A percentile compares a stretch with the other conserved stretches of the same genome.
Conservation (phyloP, 2,797 vertebrate genomes). For the Brachyalestes nurse region DNA sequence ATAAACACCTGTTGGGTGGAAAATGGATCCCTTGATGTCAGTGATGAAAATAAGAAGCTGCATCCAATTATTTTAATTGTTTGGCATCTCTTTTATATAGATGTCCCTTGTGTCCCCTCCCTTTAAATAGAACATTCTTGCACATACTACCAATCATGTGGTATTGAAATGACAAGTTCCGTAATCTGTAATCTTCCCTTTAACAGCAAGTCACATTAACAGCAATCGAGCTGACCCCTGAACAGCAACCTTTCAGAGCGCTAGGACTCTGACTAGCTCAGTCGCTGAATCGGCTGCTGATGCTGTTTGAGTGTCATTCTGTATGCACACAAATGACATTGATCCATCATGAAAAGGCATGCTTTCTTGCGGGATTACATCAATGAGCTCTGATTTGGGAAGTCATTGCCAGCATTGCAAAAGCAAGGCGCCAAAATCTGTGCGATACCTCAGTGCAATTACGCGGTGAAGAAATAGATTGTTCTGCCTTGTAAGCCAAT, state of each 20-base stretch:
- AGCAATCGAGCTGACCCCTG: slow-evolving; percentile 18
- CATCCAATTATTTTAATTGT: too few species aligned
- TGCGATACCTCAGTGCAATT: slow-evolving; percentile 5
- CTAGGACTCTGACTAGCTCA: neutral
- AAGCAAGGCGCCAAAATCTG: neutral
- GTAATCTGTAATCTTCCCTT: slow-evolving; percentile 4
- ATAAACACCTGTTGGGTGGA: too few species aligned
- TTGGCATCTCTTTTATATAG: too few species aligned
- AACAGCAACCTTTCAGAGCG: neutral
- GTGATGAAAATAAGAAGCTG: too few species aligned
- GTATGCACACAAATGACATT: slow-evolving; percentile 37
- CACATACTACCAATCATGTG: neutral
- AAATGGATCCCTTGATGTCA: too few species aligned
- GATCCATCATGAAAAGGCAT: slow-evolving; percentile 45
- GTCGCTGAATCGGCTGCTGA: slow-evolving; percentile 17
- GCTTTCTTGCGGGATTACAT: slow-evolving; percentile 17
- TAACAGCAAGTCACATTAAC: neutral
- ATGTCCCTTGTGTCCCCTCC: neutral
- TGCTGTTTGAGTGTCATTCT: neutral
- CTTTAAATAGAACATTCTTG: slow-evolving; percentile 14
- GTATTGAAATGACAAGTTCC: slow-evolving; percentile 23
- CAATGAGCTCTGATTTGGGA: slow-evolving; percentile 45
- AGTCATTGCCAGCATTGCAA: neutral
- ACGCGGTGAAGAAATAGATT: slow-evolving; percentile 17
- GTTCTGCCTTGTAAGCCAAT: neutral